Evolutionary conservation across 1,140 invertebrate genomes (phyloP).

Genomic region (Frieseomelitta varia): DNA sequence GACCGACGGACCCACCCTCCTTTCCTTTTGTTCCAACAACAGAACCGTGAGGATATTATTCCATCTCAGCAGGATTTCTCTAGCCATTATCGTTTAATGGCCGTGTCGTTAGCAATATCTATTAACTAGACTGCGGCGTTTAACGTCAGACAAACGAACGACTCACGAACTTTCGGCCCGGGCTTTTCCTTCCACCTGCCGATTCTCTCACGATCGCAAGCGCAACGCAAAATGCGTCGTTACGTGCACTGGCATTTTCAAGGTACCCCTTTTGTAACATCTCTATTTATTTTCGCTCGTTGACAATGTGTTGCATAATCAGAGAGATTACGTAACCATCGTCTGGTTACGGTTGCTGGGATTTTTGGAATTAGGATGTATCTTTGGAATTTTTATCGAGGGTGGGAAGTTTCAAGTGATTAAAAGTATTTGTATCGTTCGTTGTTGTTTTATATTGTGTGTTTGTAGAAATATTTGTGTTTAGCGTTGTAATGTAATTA

Average conservation of each 20-base stretch:
- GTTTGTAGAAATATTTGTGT: too few relatives aligned
- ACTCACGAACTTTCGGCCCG: constrained; percentile 18
- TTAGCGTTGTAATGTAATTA: too few relatives aligned
- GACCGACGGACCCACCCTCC: not conserved
- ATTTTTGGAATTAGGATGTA: too few relatives aligned
- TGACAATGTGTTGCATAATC: not conserved
- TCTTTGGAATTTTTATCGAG: too few relatives aligned
- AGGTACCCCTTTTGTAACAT: constrained; percentile 8
- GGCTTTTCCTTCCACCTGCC: not conserved
- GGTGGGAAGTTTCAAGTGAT: too few relatives aligned
- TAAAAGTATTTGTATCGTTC: too few relatives aligned
- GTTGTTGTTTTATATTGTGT: too few relatives aligned
- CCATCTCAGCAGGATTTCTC: constrained; percentile 51
- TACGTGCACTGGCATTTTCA: not conserved
- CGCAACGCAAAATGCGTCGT: constrained; percentile 45
- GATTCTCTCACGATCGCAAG: not conserved
- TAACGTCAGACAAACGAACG: constrained; percentile 16
- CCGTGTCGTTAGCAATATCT: constrained; percentile 59
- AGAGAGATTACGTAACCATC: too few relatives aligned
- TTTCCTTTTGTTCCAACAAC: not conserved
- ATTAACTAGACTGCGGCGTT: constrained; percentile 48
- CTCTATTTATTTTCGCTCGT: constrained; percentile 6
- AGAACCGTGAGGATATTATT: constrained; percentile 32
- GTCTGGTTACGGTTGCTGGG: too few relatives aligned
- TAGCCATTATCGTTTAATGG: constrained; percentile 59